Evolutionary conservation across 2,113 vertebrate species (phyloP), one percentile per base, ranked within the genome.

Genomic region (Pica pica): DNA sequence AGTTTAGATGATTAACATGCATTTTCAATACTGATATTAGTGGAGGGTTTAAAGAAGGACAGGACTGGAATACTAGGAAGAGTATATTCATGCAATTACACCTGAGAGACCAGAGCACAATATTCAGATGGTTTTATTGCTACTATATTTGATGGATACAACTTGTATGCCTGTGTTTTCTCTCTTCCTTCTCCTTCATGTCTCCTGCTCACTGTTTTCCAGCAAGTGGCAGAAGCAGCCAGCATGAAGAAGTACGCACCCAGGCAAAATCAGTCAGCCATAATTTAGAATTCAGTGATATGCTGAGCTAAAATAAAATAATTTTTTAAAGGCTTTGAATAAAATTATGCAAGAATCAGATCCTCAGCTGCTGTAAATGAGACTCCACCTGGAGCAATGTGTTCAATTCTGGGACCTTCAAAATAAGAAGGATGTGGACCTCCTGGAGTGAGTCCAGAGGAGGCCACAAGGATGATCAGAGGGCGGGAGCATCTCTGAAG

Each of bases 391-490:
- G 31, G 23, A 76, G 44, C 37, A 31, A 42, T 31, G 35, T 31
- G 35, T 42, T 42, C 16, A 59, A 0, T 42, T 50, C 61, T 59
- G 37, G 13, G 26, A 67, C 17, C 16, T 76, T 35, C 44, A 50
- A 67, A 41, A 50, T 42, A 86, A 42, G n/a, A 74, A 75, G 13
- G 20, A 65, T 41, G 4, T 49, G 19, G n/a, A 35, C 20, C 13
- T 57, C 20, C 30, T 84, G 49, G 12, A n/a, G 17, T 0, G 0
- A 49, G 44, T 67, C 11, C 26, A 31, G 31, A 35, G 20, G 31
- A 76, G 17, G 21, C 44, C 31, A 50, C 16, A 50, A 42, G 57
- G 52, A 42, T 50, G 31, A 42, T 67, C 44, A 76, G 61, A 35
- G 52, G 8, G 16, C 52, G 59, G 44, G 26, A 35, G 22, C 6